Evolutionary conservation across 2,797 vertebrate species (phyloP).

Genomic region (Protonibea diacanthus): DNA sequence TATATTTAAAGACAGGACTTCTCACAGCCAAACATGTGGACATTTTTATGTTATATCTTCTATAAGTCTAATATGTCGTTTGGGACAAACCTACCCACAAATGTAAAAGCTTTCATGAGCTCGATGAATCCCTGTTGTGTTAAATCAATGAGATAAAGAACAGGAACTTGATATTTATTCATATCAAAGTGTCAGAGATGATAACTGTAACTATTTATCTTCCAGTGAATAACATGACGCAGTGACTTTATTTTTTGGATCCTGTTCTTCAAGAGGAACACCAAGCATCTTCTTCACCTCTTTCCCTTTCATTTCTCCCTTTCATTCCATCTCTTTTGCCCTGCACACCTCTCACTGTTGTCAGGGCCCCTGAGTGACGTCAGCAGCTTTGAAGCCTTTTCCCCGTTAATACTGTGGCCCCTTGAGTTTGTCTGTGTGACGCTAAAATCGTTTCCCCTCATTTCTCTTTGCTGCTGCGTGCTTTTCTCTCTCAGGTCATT

Average conservation of each 20-base stretch:
- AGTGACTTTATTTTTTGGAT: conserved; percentile 6
- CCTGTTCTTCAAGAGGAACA: neutral
- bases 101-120: conserved; percentile 8
- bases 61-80: no score
- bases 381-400: conserved; percentile 68
- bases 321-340: neutral
- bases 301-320: conserved; percentile 24
- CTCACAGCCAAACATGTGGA: no score
- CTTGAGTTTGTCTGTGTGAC: conserved; percentile 45
- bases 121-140: conserved; percentile 16
- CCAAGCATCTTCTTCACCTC: neutral
- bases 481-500: conserved; percentile 61
- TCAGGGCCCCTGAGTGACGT: conserved; percentile 22
- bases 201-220: conserved; percentile 31
- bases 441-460: conserved; percentile 42
- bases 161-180: conserved; percentile 44
- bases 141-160: conserved; percentile 11
- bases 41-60: no score
- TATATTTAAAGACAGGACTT: no score
- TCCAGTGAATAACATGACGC: conserved; percentile 14
- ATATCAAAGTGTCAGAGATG: conserved; percentile 30
- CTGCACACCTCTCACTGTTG: neutral
- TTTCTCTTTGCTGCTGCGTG: conserved; percentile 46
- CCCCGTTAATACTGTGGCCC: conserved; percentile 45
- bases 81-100: neutral